Percentiles rank a stretch among this genome's conserved stretches.
phyloP scores from a whole-genome alignment of 1,140 invertebrate species.

The Cataglyphis hispanica region DNA sequence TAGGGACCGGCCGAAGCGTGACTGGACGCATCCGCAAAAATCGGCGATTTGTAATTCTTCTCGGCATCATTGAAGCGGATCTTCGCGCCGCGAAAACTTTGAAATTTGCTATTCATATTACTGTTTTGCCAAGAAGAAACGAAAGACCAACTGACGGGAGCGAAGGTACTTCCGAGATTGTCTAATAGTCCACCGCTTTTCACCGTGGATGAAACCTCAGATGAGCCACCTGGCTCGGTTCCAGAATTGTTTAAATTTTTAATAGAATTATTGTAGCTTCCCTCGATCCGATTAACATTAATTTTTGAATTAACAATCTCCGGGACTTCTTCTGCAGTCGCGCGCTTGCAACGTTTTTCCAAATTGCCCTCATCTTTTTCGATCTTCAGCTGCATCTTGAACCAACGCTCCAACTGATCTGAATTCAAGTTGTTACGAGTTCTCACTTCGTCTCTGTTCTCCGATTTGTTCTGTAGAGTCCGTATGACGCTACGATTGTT shows the following conservation, averaged over 20 bases:
- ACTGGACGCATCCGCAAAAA: constrained; percentile 17
- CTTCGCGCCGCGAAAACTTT: constrained; percentile 55
- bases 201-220: constrained; percentile 36
- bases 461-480: constrained; percentile 45
- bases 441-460: constrained; percentile 58
- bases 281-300: constrained; percentile 25
- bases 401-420: constrained; percentile 80
- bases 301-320: constrained; percentile 27
- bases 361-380: constrained; percentile 78
- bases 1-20: constrained; percentile 70
- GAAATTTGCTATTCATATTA: constrained; percentile 65
- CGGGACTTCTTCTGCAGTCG: constrained; percentile 63
- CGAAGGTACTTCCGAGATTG: constrained; percentile 63
- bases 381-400: constrained; percentile 81
- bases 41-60: constrained; percentile 46
- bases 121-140: constrained; percentile 74
- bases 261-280: constrained; percentile 48
- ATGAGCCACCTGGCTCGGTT: constrained; percentile 8
- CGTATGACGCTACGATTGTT: constrained; percentile 31
- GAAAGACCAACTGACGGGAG: constrained; percentile 67
- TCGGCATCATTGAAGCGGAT: constrained; percentile 60
- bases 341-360: constrained; percentile 83
- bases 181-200: constrained; percentile 67
- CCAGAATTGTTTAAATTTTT: constrained; percentile 43
- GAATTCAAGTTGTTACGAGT: constrained; percentile 66